phyloP scores from a whole-genome alignment of 2,113 vertebrate genomes.

The Crotalus tigris region DNA sequence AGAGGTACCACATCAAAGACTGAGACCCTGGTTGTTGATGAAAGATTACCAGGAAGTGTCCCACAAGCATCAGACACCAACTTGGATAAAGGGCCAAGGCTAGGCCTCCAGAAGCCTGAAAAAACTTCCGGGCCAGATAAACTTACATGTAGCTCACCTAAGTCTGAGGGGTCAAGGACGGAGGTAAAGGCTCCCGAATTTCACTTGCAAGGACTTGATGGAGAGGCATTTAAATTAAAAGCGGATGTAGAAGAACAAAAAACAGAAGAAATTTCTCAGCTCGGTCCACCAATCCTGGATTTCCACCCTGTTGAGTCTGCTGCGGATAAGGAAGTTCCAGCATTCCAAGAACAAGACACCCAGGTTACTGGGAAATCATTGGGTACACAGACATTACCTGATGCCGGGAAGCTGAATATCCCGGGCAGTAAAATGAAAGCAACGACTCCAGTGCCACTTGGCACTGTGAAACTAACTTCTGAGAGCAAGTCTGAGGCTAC shows the following conservation, averaged over 20 bases:
- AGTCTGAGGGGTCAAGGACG: constrained; percentile 31
- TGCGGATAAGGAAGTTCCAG: background rate
- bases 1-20: background rate
- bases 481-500: background rate
- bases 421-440: background rate
- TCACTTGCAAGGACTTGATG: background rate
- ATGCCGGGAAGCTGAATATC: background rate
- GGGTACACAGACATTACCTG: background rate
- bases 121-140: background rate
- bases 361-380: background rate
- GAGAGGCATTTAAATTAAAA: background rate
- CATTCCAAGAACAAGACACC: background rate
- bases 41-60: background rate
- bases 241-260: background rate
- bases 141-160: background rate
- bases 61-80: background rate
- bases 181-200: constrained; percentile 40
- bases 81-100: background rate
- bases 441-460: background rate
- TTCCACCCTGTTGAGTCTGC: background rate
- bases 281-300: background rate
- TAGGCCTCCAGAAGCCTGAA: constrained; percentile 2
- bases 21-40: background rate
- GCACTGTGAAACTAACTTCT: background rate
- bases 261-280: background rate